Conservation (phyloP, 2,888 invertebrate species). For the Rotaria socialis region DNA sequence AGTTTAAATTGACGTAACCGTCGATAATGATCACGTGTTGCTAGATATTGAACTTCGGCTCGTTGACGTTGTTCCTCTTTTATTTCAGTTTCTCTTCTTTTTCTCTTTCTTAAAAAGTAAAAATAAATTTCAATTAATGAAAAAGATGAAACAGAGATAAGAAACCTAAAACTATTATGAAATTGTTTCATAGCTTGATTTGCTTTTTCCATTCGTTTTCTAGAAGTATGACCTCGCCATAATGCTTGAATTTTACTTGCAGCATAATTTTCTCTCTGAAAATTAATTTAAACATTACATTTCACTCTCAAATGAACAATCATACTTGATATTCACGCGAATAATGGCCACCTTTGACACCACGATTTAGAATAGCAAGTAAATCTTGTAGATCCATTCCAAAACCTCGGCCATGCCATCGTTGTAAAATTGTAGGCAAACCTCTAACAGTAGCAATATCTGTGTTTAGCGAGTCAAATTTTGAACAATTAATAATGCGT, state of each 20-base stretch:
- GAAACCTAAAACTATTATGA: not conserved
- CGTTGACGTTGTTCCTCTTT: not conserved
- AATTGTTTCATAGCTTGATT: not conserved
- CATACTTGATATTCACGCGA: not conserved
- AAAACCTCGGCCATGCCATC: slow-evolving; percentile 17
- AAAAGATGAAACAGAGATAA: too few species aligned
- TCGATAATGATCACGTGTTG: slow-evolving; percentile 5
- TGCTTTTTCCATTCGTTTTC: not conserved
- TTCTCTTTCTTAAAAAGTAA: not conserved
- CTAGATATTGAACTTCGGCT: slow-evolving; percentile 28
- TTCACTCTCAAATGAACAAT: not conserved
- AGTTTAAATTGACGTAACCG: slow-evolving; percentile 10
- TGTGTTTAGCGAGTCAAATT: not conserved
- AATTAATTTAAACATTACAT: too few species aligned
- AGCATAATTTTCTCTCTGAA: slow-evolving; percentile 8
- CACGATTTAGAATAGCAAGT: not conserved
- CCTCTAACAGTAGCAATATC: not conserved
- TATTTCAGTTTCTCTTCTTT: not conserved
- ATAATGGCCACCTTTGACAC: not conserved
- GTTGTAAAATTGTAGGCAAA: not conserved
- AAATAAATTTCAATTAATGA: not conserved
- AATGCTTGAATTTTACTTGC: slow-evolving; percentile 1
- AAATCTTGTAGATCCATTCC: slow-evolving; percentile 32
- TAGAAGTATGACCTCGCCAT: not conserved
- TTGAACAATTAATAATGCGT: not conserved